These are phyloP conservation scores for Willisornis vidua DNA, from an alignment of 2,113 vertebrate species.

Conservation along the genomic window DNA sequence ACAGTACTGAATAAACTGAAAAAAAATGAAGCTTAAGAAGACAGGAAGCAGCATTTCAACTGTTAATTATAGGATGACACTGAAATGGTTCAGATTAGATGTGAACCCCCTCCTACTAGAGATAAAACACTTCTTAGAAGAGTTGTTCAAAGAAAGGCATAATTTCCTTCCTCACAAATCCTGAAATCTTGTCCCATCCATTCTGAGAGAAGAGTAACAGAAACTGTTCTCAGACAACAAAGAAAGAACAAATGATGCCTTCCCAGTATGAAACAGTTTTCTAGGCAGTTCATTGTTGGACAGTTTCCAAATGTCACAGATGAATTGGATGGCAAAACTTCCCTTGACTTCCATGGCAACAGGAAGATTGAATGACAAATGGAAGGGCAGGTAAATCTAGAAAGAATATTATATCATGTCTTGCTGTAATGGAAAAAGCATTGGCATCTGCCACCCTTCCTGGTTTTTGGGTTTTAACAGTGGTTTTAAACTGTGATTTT, in stretches of 20 bases:
- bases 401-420: background rate
- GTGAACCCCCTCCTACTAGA: background rate
- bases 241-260: background rate
- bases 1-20: background rate
- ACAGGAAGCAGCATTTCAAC: background rate
- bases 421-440: background rate
- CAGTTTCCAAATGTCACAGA: background rate
- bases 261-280: background rate
- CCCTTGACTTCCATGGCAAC: background rate
- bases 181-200: background rate
- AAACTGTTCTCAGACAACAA: background rate
- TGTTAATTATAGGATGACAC: background rate
- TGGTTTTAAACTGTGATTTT: background rate
- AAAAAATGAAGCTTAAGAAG: background rate
- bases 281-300: background rate
- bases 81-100: background rate
- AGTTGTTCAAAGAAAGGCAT: background rate
- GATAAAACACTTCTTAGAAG: background rate
- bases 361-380: background rate
- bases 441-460: background rate
- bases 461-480: background rate
- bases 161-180: slow-evolving; percentile 13
- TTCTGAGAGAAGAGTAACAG: background rate
- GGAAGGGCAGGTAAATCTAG: background rate
- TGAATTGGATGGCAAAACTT: slow-evolving; percentile 13